Evolutionary conservation across 1,140 invertebrate species (phyloP).

Genomic region (Drosophila paulistorum): DNA sequence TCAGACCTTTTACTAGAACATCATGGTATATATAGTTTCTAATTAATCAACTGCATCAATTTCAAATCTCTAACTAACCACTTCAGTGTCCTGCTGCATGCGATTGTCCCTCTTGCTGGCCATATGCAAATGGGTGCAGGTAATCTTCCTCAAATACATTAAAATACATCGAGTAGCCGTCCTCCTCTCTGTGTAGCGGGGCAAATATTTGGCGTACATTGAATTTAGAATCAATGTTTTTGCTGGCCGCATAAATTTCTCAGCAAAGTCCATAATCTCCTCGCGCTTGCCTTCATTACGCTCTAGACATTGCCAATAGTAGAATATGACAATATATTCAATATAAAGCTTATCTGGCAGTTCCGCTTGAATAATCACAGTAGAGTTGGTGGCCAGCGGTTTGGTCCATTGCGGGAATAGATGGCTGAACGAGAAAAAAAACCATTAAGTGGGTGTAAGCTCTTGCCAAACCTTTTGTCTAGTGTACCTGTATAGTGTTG

Average conservation of each 20-base stretch:
- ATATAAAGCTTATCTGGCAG: conserved; percentile 68
- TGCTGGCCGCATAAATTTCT: conserved; percentile 66
- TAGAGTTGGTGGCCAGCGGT: conserved; percentile 11
- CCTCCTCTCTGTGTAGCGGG: conserved; percentile 38
- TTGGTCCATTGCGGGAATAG: conserved; percentile 64
- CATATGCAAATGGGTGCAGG: conserved; percentile 48
- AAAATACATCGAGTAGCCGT: conserved; percentile 63
- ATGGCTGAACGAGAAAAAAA: conserved; percentile 32
- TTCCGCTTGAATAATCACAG: conserved; percentile 48
- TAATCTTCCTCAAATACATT: conserved; percentile 48
- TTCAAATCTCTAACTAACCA: conserved; percentile 42
- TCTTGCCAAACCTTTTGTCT: neutral
- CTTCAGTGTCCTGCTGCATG: conserved; percentile 33
- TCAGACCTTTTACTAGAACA: conserved; percentile 81
- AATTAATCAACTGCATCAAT: neutral
- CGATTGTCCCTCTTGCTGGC: conserved; percentile 63
- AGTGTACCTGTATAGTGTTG: conserved; percentile 58
- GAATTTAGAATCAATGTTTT: conserved; percentile 36
- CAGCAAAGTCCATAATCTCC: conserved; percentile 64
- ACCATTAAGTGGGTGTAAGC: neutral
- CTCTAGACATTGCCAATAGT: conserved; percentile 71
- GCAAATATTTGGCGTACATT: conserved; percentile 53
- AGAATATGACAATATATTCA: conserved; percentile 72
- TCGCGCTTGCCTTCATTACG: conserved; percentile 46
- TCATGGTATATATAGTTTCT: conserved; percentile 42